phyloP scores from a whole-genome alignment of 1,140 invertebrate species.

The Drosophila leontia region DNA sequence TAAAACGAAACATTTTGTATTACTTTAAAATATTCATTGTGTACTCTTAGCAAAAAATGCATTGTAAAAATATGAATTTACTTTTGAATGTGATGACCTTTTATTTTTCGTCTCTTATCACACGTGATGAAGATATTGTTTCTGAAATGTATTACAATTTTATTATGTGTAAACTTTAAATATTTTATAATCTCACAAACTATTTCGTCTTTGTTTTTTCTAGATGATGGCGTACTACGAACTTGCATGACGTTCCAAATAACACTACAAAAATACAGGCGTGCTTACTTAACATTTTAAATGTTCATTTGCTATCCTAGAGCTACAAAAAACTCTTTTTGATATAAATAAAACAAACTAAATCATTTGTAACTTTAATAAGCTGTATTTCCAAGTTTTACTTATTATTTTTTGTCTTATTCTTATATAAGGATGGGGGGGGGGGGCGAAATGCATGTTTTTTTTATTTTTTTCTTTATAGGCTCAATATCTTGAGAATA shows the following conservation, averaged over 20 bases:
- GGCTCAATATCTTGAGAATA: too few species aligned
- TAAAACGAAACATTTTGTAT: not conserved
- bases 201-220: not conserved
- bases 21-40: not conserved
- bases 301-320: too few species aligned
- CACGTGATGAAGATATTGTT: slow-evolving; percentile 7
- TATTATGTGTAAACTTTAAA: not conserved
- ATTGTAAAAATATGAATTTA: not conserved
- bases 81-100: slow-evolving; percentile 2
- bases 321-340: too few species aligned
- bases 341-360: too few species aligned
- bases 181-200: not conserved
- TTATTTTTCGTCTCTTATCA: slow-evolving; percentile 16
- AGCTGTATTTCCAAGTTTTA: too few species aligned
- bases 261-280: not conserved
- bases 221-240: not conserved
- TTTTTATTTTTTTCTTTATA: too few species aligned
- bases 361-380: too few species aligned
- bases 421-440: too few species aligned
- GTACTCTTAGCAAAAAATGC: not conserved
- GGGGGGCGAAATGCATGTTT: too few species aligned
- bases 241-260: not conserved
- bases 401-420: too few species aligned
- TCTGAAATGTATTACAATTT: not conserved
- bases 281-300: too few species aligned